Conservation (phyloP, 2,797 vertebrate genomes). For the Leptoclinus maculatus region DNA sequence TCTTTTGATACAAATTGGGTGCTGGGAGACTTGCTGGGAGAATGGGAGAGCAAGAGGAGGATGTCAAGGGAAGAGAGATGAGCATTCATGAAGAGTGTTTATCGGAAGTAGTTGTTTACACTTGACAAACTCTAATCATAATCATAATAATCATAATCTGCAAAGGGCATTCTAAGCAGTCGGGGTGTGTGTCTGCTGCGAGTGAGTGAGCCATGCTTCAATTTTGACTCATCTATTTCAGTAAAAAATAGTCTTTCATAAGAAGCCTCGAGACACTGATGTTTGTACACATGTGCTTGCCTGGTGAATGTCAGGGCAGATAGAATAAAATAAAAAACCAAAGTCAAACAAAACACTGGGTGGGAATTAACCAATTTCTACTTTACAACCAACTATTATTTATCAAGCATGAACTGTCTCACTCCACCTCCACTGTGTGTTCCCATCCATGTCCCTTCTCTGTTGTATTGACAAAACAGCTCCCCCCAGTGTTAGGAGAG, state of each 20-base stretch:
- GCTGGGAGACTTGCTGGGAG: constrained; percentile 44
- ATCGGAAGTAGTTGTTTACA: constrained; percentile 73
- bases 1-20: constrained; percentile 68
- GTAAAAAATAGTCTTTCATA: neutral
- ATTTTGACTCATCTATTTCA: constrained; percentile 28
- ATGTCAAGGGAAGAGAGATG: constrained; percentile 56
- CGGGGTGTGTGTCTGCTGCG: constrained; percentile 37
- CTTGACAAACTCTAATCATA: constrained; percentile 71
- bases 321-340: neutral
- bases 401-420: constrained; percentile 1
- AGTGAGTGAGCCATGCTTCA: constrained; percentile 33
- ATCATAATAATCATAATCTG: constrained; percentile 67
- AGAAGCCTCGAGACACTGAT: neutral
- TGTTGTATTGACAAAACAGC: constrained; percentile 68
- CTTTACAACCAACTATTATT: constrained; percentile 2
- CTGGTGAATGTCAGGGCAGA: constrained; percentile 4
- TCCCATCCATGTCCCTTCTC: neutral
- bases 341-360: neutral
- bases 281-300: constrained; percentile 1
- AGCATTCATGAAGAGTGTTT: constrained; percentile 62
- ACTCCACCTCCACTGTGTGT: constrained; percentile 1
- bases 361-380: constrained; percentile 7
- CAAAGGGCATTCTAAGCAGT: constrained; percentile 54
- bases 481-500: constrained; percentile 77
- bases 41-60: constrained; percentile 18